Base-by-base conservation (phyloP, 2,888 invertebrate species). In the Desoria tigrina region DNA sequence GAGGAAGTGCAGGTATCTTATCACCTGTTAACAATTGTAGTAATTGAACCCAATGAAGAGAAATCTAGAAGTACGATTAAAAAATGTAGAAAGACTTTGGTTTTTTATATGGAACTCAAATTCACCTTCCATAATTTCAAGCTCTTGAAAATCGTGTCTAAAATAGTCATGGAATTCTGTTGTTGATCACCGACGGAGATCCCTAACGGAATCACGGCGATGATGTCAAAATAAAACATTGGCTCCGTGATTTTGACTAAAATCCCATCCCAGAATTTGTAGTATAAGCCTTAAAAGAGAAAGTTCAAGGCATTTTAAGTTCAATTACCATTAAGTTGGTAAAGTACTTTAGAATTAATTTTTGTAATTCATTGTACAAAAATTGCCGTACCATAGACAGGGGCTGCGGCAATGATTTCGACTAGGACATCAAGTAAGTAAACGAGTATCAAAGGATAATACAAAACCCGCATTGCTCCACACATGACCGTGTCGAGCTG, bases 361-460 rank as follows among this genome's bases (percentile, higher is more conserved):
- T n/a, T n/a, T n/a, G n/a, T n/a, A n/a, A n/a, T n/a, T n/a, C n/a
- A n/a, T n/a, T n/a, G n/a, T n/a, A n/a, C n/a, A n/a, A n/a, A n/a
- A n/a, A n/a, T n/a, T n/a, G n/a, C n/a, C 7, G 28, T 60, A 72
- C 75, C 75, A 21, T 63, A 53, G 27, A 73, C 71, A 0, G 75
- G 75, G 61, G 67, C 66, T 4, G 73, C 69, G 1, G 71, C 60
- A 1, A 69, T 45, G 23, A 75, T 71, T 55, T 75, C 75, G 9
- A 72, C 69, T n/a, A 71, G 58, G 0, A 75, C 55, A 56, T 75
- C 75, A 0, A 55, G n/a, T 1, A 68, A 42, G 51, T 63, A 73
- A 1, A 68, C 3, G 16, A 72, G 23, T 1, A 54, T 32, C 7
- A 67, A 27, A 7, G 58, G 27, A 23, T 42, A 21, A 3, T 45